Conservation (phyloP, 2,888 invertebrate species). For the Andrena trimmerana region DNA sequence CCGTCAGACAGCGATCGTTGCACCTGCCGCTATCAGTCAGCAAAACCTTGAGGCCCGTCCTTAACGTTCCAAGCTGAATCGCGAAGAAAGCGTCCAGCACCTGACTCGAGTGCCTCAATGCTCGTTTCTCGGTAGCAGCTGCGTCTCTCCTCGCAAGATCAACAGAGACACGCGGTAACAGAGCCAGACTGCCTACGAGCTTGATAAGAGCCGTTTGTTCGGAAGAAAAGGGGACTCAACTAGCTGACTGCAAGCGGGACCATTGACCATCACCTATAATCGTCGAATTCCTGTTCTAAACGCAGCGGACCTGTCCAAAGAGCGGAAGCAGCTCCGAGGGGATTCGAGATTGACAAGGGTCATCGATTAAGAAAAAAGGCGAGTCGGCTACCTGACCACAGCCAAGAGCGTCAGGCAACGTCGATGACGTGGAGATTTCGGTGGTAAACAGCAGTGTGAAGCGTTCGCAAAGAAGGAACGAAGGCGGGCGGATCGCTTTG, state of each 20-base stretch:
- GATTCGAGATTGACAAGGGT: neutral
- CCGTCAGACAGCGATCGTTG: slow-evolving; percentile 31
- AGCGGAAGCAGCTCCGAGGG: no score
- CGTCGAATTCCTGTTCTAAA: no score
- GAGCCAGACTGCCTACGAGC: slow-evolving; percentile 4
- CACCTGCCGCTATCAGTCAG: slow-evolving; percentile 52
- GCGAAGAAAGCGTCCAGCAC: neutral
- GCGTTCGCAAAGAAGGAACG: slow-evolving; percentile 27
- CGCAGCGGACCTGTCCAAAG: no score
- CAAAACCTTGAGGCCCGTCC: slow-evolving; percentile 32
- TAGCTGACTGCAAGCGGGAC: slow-evolving; percentile 8
- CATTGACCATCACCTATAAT: neutral
- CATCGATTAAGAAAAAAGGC: neutral
- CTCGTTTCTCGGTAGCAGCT: slow-evolving; percentile 12
- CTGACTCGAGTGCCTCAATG: neutral
- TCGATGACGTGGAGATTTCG: slow-evolving; percentile 17
- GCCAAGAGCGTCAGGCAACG: slow-evolving; percentile 7
- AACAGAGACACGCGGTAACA: slow-evolving; percentile 16
- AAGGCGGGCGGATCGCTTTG: slow-evolving; percentile 40
- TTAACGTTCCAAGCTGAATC: neutral
- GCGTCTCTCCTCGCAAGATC: neutral
- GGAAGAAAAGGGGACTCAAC: neutral
- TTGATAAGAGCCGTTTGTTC: slow-evolving; percentile 12
- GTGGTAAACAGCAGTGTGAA: neutral
- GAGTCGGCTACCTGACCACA: slow-evolving; percentile 11